Evolutionary conservation across 1,140 invertebrate genomes (phyloP), one percentile per base, ranked within the genome.

Genomic region (Hylyphantes graminicola): DNA sequence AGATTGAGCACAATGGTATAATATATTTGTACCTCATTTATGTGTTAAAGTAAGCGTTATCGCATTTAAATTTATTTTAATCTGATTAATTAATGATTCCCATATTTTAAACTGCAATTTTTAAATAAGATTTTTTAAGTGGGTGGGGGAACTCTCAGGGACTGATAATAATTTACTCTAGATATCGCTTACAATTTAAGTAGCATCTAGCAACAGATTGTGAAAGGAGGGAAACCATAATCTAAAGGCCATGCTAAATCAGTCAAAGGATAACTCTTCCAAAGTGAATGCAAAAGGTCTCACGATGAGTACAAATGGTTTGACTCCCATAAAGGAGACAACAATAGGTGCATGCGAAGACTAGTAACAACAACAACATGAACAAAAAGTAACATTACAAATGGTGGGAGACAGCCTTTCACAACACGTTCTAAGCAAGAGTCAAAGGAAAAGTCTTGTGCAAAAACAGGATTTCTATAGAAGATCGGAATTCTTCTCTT

Each of bases 401-500:
- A 35, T 35, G 35, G 35, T 35, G 5, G 35, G 35, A 35, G 35
- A 35, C 35, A 35, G 35, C 35, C 35, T 35, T 64, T 64, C 70
- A 55, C 61, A 55, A 74, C 61, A 83, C 82, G 63, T 61, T 85
- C 82, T 85, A 85, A 85, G 64, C 63, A 77, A 85, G 59, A 85
- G 72, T 83, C 80, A 83, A 83, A 83, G 80, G 68, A 83, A 83
- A 83, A 35, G 35, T 35, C 80, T 83, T 83, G 80, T 83, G 80
- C 80, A 83, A 83, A 74, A 83, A 83, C 80, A 83, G 80, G 80
- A 83, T 75, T 35, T 83, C 80, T 83, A 74, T 83, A 73, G 68
- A 75, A 83, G 80, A 83, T 35, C 67, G 55, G 55, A 63, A 74
- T 83, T 82, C 61, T 83, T 72, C 72, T 81, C 54, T 81, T 79